A percentile compares a stretch with the other conserved stretches of the same genome.
These are phyloP conservation scores for Rhabditophanes sp. DNA, from an alignment of 2,888 invertebrate genomes.

Conservation along the genomic window DNA sequence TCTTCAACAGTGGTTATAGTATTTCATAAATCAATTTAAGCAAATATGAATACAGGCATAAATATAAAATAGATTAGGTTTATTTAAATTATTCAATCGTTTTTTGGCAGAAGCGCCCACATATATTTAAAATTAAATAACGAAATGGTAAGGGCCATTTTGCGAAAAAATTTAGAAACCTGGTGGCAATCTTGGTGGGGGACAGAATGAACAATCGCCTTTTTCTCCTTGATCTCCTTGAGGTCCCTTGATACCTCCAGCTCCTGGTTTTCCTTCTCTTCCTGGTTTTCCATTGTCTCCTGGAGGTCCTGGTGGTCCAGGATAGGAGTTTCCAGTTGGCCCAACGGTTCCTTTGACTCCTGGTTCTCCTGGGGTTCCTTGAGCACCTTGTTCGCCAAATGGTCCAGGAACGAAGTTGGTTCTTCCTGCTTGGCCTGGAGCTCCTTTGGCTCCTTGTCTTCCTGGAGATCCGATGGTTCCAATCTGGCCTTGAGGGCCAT, in stretches of 20 bases:
- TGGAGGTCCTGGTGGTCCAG: slow-evolving; percentile 11
- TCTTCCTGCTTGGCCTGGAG: slow-evolving; percentile 41
- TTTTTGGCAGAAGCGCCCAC: too few species aligned
- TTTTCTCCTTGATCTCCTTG: too few species aligned
- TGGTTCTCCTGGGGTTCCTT: slow-evolving; percentile 11
- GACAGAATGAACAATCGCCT: too few species aligned
- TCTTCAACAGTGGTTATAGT: too few species aligned
- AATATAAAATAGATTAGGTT: too few species aligned
- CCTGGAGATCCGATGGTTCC: slow-evolving; percentile 12
- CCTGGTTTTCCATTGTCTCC: slow-evolving; percentile 20
- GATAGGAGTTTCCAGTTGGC: slow-evolving; percentile 20
- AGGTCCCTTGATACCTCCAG: slow-evolving; percentile 26
- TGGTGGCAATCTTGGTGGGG: too few species aligned
- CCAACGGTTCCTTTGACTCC: slow-evolving; percentile 10
- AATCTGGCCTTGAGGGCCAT: slow-evolving; percentile 12
- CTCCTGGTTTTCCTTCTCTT: slow-evolving; percentile 27
- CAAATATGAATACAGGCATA: too few species aligned
- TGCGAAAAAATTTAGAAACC: too few species aligned
- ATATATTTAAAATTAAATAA: too few species aligned
- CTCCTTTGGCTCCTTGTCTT: slow-evolving; percentile 9
- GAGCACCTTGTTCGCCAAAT: neutral
- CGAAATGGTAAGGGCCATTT: too few species aligned
- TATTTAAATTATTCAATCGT: too few species aligned
- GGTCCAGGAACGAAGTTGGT: neutral
- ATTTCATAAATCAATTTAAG: too few species aligned